Base-by-base conservation (phyloP, 1,140 invertebrate species). In the Sinonovacula constricta region DNA sequence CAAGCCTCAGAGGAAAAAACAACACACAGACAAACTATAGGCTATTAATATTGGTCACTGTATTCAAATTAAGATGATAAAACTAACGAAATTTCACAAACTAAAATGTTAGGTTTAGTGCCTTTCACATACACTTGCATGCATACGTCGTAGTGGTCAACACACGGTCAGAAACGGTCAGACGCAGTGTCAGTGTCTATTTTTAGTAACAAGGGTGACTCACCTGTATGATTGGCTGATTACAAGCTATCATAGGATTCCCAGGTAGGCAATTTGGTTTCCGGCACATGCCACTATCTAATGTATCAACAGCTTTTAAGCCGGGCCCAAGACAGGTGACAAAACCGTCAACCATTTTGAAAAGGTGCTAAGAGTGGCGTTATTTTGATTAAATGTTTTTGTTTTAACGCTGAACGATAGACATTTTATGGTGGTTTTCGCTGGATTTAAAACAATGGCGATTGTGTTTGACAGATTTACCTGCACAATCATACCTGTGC, bases 291-390 rank as follows among this genome's bases (percentile, higher is more conserved):
- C 7, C 18, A 10, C 18, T 45, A 45, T 18, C 39, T 45, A n/a
- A n/a, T n/a, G n/a, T n/a, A n/a, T 45, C 39, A 18, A 45, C 18
- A 45, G 7, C 39, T 18, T 5, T 1, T 3, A 59, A 56, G 72
- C 60, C 49, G 63, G 72, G 28, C 18, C 15, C 18, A 56, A 57
- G 57, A n/a, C 72, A 76, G 72, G 72, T 76, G 62, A 74, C 70
- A 67, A 49, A 67, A 39, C 51, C 45, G 72, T 56, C 72, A 36
- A 65, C 72, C 72, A 76, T 76, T 76, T 76, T 76, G 72, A 74
- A 76, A 18, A 4, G 26, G 39, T 31, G 59, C n/a, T 7, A 30
- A 45, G 14, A 36, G 18, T 68, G 24, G 26, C 14, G 30, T 70
- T n/a, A 24, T 56, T 22, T 22, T 34, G 45, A 4, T 26, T 68